Conservation (phyloP, 1,140 invertebrate species). For the Oncopodura yosiiana region DNA sequence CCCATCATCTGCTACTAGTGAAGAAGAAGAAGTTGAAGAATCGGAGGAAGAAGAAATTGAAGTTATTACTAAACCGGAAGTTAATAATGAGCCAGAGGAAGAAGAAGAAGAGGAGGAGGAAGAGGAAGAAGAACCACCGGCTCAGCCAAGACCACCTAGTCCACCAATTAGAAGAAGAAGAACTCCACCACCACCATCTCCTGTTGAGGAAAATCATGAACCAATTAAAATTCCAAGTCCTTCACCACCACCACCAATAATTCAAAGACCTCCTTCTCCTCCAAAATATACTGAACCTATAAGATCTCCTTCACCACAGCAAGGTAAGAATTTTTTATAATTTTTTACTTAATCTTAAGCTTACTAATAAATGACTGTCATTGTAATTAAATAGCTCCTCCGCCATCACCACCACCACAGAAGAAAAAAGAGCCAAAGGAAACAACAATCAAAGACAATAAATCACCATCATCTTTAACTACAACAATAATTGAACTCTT, state of each 20-base stretch:
- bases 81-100: background rate
- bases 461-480: no score
- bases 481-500: constrained; percentile 17
- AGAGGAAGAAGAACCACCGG: constrained; percentile 7
- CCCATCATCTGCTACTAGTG: background rate
- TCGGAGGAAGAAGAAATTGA: background rate
- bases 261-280: background rate
- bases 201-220: background rate
- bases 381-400: no score
- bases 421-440: no score
- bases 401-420: no score
- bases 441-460: no score
- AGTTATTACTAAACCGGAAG: background rate
- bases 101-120: background rate
- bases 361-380: no score
- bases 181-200: background rate
- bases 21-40: constrained; percentile 20
- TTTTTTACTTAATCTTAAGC: constrained; percentile 1
- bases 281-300: background rate
- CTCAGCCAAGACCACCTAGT: background rate
- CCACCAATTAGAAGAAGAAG: background rate
- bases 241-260: background rate
- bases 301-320: background rate
- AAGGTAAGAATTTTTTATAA: background rate
- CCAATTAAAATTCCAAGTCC: background rate